A percentile compares a stretch with the other conserved stretches of the same genome.
Evolutionary conservation across 2,888 invertebrate species (phyloP).

Genomic region (Bhutanitis thaidina): DNA sequence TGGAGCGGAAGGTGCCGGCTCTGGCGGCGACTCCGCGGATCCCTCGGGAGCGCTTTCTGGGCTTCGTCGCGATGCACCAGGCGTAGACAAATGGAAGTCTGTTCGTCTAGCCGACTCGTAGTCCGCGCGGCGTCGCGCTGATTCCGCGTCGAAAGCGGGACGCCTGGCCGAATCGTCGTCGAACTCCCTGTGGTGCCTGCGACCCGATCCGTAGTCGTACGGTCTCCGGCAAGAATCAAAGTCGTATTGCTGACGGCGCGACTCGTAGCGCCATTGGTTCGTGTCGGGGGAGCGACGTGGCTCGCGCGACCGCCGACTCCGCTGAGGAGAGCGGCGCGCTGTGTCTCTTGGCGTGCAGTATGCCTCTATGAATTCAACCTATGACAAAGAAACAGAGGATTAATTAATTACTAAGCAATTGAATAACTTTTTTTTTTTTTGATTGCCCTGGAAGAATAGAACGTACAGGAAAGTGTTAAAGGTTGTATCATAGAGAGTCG

Average conservation of each 20-base stretch:
- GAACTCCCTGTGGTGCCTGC: conserved; percentile 60
- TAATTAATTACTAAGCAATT: no score
- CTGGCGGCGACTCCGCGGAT: conserved; percentile 69
- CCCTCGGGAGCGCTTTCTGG: conserved; percentile 73
- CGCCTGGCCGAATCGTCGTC: conserved; percentile 66
- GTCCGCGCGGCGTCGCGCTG: conserved; percentile 65
- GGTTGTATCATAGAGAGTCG: no score
- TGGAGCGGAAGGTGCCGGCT: conserved; percentile 72
- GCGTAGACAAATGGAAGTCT: conserved; percentile 69
- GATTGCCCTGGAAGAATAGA: no score
- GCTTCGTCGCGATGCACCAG: conserved; percentile 62
- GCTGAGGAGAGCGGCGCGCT: conserved; percentile 68
- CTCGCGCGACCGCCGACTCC: conserved; percentile 66
- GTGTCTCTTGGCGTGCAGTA: conserved; percentile 88
- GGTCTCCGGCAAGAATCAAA: conserved; percentile 62
- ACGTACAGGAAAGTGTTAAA: no score
- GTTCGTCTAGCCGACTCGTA: conserved; percentile 74
- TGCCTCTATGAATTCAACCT: conserved; percentile 86
- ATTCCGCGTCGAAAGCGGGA: conserved; percentile 64
- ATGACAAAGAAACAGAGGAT: conserved; percentile 35
- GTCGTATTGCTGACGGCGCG: conserved; percentile 65
- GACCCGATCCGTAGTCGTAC: conserved; percentile 59
- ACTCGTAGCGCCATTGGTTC: conserved; percentile 70
- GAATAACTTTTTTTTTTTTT: no score
- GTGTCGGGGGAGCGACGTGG: conserved; percentile 67